A percentile compares a stretch with the other conserved stretches of the same genome.
Conservation (phyloP, 2,797 vertebrate genomes). For the Heliangelus exortis region DNA sequence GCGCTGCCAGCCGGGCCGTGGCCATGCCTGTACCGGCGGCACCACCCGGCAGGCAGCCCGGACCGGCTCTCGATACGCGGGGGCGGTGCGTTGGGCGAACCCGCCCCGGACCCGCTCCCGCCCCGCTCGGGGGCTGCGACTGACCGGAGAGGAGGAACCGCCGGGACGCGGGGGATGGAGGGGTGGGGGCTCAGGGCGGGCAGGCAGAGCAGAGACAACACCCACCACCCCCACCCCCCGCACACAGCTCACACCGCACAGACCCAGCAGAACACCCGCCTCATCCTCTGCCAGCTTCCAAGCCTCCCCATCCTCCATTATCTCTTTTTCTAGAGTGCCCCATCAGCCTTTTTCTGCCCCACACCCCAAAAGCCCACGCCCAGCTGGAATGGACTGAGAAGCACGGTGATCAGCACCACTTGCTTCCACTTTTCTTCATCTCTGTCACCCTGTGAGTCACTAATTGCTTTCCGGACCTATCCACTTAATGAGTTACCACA, state of each 20-base stretch:
- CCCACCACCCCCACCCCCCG: no score
- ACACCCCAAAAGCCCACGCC: accelerated
- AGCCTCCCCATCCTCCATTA: no score
- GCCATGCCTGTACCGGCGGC: background rate
- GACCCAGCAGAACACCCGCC: no score
- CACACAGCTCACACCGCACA: background rate
- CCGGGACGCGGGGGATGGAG: no score
- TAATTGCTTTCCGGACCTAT: background rate
- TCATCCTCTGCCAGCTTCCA: no score
- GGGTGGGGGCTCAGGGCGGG: no score
- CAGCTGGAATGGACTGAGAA: accelerated
- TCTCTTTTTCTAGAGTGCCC: background rate
- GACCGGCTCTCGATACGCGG: background rate
- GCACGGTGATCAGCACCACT: accelerated
- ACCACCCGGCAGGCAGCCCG: background rate
- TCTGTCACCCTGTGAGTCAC: background rate
- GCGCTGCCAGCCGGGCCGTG: background rate
- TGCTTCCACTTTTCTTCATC: background rate
- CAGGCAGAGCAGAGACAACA: no score
- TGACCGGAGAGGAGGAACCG: no score
- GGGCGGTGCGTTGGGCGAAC: no score
- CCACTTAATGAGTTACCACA: background rate
- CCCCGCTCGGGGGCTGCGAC: background rate
- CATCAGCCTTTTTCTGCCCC: no score
- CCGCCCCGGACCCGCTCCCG: background rate